Percentiles rank a stretch among this genome's conserved stretches.
Conservation (phyloP, 2,113 vertebrate species). For the Tyrannus savana region DNA sequence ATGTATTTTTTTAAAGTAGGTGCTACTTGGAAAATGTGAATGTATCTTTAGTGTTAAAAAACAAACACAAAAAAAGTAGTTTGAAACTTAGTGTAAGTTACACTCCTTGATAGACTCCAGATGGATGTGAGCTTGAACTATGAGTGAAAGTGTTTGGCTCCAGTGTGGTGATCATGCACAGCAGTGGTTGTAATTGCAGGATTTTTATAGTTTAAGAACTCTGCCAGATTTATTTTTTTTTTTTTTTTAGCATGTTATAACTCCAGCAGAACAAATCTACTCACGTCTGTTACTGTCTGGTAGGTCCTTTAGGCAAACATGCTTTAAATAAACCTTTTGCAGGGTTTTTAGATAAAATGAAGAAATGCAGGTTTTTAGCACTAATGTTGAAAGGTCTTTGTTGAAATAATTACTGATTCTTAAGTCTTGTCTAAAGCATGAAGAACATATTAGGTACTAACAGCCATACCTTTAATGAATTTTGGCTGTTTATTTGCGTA, state of each 20-base stretch:
- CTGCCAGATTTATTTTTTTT: constrained; percentile 70
- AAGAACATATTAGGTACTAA: not conserved
- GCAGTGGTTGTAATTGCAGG: constrained; percentile 86
- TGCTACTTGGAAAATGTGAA: constrained; percentile 54
- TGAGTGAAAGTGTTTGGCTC: constrained; percentile 89
- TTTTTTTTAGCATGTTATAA: constrained; percentile 72
- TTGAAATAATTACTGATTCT: constrained; percentile 47
- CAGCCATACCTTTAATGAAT: constrained; percentile 23
- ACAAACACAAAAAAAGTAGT: constrained; percentile 62
- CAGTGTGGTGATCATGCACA: constrained; percentile 83
- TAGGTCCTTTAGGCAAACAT: constrained; percentile 80
- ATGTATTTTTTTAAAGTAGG: constrained; percentile 23
- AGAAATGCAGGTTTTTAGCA: constrained; percentile 59
- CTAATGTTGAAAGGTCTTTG: constrained; percentile 38
- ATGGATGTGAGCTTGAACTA: constrained; percentile 80
- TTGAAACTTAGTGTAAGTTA: constrained; percentile 72
- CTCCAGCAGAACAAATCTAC: constrained; percentile 81
- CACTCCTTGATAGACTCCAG: constrained; percentile 92
- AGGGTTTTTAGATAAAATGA: constrained; percentile 53
- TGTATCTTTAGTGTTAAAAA: constrained; percentile 71
- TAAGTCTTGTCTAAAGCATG: not conserved
- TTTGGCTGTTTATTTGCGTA: constrained; percentile 28
- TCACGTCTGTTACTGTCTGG: constrained; percentile 78
- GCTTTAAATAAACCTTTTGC: constrained; percentile 74
- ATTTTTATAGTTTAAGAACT: constrained; percentile 82